Conservation (phyloP, 2,888 invertebrate genomes). For the Apantesis nais region DNA sequence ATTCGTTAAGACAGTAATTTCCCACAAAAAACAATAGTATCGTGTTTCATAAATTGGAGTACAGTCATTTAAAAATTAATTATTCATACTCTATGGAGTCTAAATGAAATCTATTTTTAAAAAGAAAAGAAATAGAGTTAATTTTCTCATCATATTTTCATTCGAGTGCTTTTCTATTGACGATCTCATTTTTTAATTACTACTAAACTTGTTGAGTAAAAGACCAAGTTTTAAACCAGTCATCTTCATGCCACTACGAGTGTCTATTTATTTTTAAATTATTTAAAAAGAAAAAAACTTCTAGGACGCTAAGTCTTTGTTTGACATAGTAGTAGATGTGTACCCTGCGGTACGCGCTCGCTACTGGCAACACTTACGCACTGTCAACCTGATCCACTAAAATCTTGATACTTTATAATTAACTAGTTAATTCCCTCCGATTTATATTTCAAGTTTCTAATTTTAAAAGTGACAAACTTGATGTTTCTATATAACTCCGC, state of each 20-base stretch:
- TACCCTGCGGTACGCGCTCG: slow-evolving; percentile 54
- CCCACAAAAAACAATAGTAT: too few species aligned
- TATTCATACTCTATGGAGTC: too few species aligned
- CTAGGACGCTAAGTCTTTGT: slow-evolving; percentile 21
- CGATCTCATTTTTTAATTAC: too few species aligned
- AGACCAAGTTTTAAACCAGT: not conserved
- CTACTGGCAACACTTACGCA: slow-evolving; percentile 53
- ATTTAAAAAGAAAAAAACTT: slow-evolving; percentile 1
- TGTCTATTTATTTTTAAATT: not conserved
- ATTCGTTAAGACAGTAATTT: too few species aligned
- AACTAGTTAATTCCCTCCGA: too few species aligned
- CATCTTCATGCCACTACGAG: not conserved
- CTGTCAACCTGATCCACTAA: slow-evolving; percentile 9
- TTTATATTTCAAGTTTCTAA: too few species aligned
- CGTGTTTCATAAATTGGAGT: too few species aligned
- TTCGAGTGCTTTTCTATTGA: not conserved
- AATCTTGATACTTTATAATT: slow-evolving; percentile 60
- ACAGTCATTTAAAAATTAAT: too few species aligned
- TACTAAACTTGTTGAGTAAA: too few species aligned
- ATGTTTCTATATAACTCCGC: too few species aligned
- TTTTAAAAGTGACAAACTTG: too few species aligned
- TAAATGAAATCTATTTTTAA: not conserved
- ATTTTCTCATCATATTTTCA: not conserved
- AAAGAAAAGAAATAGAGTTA: not conserved
- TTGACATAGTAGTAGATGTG: slow-evolving; percentile 41